phyloP scores from a whole-genome alignment of 2,888 invertebrate genomes.

The Tachina fera region DNA sequence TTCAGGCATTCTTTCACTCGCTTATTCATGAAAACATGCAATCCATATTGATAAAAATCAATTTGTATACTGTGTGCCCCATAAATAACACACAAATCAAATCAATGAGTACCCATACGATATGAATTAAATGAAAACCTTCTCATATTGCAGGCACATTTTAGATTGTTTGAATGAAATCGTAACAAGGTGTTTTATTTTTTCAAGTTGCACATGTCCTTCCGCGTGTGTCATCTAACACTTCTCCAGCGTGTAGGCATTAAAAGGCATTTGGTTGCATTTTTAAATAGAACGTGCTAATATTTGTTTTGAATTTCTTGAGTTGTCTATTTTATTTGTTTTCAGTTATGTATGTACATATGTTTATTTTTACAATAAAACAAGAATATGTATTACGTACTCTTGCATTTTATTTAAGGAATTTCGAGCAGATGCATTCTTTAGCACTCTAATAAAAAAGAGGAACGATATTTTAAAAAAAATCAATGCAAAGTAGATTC shows the following conservation, averaged over 20 bases:
- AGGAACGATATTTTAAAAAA: neutral
- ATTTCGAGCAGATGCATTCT: constrained; percentile 65
- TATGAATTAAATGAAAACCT: constrained; percentile 32
- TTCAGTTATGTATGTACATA: constrained; percentile 39
- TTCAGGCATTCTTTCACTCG: neutral
- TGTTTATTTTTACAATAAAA: constrained; percentile 57
- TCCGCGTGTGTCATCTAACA: constrained; percentile 70
- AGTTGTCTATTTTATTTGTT: constrained; percentile 28
- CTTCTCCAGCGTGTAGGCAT: constrained; percentile 39
- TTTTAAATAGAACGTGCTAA: constrained; percentile 67
- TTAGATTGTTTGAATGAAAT: constrained; percentile 30
- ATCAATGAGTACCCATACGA: constrained; percentile 25
- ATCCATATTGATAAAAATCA: constrained; percentile 68
- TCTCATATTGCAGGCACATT: constrained; percentile 63
- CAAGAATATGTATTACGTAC: constrained; percentile 55
- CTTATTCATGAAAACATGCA: constrained; percentile 24
- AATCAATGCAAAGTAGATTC: constrained; percentile 56
- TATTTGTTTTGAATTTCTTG: constrained; percentile 63
- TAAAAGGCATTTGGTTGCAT: constrained; percentile 50
- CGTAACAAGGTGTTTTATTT: constrained; percentile 59
- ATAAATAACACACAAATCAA: constrained; percentile 27
- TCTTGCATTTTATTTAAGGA: constrained; percentile 23
- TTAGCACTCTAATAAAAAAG: constrained; percentile 7
- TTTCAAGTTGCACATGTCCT: constrained; percentile 67
- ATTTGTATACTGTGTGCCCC: constrained; percentile 37